Conservation (phyloP, 2,113 vertebrate species). For the Neomonachus schauinslandi region DNA sequence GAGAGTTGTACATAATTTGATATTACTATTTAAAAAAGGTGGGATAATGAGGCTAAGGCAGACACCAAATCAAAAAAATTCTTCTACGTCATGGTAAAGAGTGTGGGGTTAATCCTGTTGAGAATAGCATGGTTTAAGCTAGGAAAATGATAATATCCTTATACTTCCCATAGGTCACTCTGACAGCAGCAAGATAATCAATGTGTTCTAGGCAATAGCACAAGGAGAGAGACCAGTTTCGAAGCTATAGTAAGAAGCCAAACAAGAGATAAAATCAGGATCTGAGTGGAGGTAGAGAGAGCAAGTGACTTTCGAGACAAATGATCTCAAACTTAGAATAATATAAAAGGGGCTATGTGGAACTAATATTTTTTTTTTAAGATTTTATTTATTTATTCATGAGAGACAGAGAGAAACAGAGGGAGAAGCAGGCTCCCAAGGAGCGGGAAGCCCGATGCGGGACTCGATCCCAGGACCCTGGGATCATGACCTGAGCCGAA, state of each 20-base stretch:
- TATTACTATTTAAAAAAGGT: neutral
- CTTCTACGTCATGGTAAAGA: neutral
- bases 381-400: too few species aligned
- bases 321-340: neutral
- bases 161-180: neutral
- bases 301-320: neutral
- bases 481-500: too few species aligned
- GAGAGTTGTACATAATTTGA: neutral
- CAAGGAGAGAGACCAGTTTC: neutral
- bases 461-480: too few species aligned
- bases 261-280: neutral
- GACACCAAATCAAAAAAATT: neutral
- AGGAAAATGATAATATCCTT: neutral
- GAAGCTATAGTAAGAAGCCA: neutral
- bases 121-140: neutral
- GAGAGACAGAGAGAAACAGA: too few species aligned
- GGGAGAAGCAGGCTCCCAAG: too few species aligned
- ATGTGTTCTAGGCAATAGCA: neutral
- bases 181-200: neutral
- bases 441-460: too few species aligned
- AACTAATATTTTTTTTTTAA: neutral
- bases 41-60: neutral
- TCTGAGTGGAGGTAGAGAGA: neutral
- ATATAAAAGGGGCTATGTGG: neutral
- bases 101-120: neutral